phyloP scores from a whole-genome alignment of 2,888 invertebrate species.

The Cloeon dipterum region DNA sequence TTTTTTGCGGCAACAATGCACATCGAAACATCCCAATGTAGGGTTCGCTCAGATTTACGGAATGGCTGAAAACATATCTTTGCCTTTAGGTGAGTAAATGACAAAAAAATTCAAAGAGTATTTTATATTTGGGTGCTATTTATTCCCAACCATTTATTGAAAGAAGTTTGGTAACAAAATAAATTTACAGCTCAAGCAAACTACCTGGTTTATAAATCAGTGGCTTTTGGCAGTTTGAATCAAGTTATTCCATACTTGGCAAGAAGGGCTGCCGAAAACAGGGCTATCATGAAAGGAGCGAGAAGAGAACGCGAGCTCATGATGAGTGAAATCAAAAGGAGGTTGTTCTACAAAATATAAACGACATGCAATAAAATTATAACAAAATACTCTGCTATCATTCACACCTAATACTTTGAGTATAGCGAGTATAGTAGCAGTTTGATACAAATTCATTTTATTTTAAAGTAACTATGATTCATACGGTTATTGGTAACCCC shows the following conservation, averaged over 20 bases:
- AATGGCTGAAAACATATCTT: conserved; percentile 23
- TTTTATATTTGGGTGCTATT: neutral
- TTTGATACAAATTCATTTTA: too few relatives aligned
- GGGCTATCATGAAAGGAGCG: conserved; percentile 18
- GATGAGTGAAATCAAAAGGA: conserved; percentile 10
- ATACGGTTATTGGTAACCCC: too few relatives aligned
- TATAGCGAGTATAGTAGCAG: too few relatives aligned
- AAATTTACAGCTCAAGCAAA: conserved; percentile 13
- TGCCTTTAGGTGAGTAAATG: conserved; percentile 17
- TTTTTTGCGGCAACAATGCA: conserved; percentile 13
- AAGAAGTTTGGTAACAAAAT: too few relatives aligned
- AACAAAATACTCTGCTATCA: too few relatives aligned
- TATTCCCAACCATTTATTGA: too few relatives aligned
- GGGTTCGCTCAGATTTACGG: conserved; percentile 23
- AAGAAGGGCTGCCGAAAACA: conserved; percentile 21
- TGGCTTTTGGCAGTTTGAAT: conserved; percentile 18
- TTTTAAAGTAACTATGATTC: too few relatives aligned
- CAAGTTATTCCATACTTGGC: conserved; percentile 20
- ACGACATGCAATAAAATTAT: neutral
- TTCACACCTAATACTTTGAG: too few relatives aligned
- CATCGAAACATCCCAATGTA: conserved; percentile 11
- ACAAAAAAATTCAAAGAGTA: neutral
- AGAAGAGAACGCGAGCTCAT: conserved; percentile 16
- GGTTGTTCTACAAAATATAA: conserved; percentile 3
- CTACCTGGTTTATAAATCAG: conserved; percentile 20